These are phyloP conservation scores for Ecliptopera silaceata DNA, from an alignment of 2,888 invertebrate species.

Conservation along the genomic window DNA sequence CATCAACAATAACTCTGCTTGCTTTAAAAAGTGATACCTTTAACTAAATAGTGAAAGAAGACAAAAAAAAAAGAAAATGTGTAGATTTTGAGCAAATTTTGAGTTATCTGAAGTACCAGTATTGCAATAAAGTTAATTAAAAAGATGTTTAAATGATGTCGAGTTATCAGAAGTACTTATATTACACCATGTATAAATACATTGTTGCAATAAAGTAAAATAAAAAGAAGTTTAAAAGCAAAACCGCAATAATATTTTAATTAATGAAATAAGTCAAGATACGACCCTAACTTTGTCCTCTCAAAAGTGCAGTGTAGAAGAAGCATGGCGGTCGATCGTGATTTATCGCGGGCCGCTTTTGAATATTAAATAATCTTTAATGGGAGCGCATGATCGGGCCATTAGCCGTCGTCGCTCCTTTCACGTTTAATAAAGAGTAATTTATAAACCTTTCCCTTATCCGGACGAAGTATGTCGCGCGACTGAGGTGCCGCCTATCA, in stretches of 20 bases:
- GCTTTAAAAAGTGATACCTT: too few relatives aligned
- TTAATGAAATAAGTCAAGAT: constrained; percentile 54
- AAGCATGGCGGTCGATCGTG: constrained; percentile 78
- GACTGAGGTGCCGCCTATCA: constrained; percentile 80
- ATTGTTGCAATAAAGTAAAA: not conserved
- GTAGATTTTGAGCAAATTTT: too few relatives aligned
- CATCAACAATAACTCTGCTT: too few relatives aligned
- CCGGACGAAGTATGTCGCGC: constrained; percentile 78
- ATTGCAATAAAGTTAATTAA: too few relatives aligned
- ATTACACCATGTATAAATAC: too few relatives aligned
- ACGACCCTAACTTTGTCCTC: constrained; percentile 51
- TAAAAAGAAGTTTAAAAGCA: not conserved
- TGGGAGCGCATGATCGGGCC: constrained; percentile 83
- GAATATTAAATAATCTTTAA: constrained; percentile 84
- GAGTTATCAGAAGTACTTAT: not conserved
- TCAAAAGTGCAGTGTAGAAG: constrained; percentile 78
- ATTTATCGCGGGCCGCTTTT: constrained; percentile 81
- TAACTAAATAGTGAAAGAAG: too few relatives aligned
- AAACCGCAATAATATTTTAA: constrained; percentile 12
- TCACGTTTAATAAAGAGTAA: constrained; percentile 83
- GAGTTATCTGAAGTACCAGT: too few relatives aligned
- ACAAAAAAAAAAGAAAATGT: too few relatives aligned
- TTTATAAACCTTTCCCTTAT: constrained; percentile 83
- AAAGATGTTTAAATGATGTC: not conserved
- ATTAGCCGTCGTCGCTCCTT: constrained; percentile 82